Evolutionary conservation across 2,888 invertebrate species (phyloP).

Genomic region (Calameuta pallipes): DNA sequence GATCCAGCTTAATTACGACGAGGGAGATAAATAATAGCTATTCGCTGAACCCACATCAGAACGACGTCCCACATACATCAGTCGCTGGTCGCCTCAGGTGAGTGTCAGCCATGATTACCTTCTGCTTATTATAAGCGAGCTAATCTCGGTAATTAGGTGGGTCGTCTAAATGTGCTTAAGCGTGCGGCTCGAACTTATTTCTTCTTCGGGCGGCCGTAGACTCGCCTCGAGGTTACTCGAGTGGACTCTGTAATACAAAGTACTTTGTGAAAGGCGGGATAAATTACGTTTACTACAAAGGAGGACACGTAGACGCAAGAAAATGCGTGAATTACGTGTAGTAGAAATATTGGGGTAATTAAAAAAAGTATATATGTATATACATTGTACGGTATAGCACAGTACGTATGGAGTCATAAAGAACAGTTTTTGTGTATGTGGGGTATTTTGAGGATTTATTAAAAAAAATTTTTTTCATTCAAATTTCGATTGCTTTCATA

Average conservation of each 20-base stretch:
- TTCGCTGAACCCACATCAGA: conserved; percentile 46
- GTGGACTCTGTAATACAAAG: neutral
- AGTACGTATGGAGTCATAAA: no score
- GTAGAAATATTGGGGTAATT: neutral
- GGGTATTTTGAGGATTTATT: neutral
- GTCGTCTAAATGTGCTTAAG: conserved; percentile 34
- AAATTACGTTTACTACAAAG: neutral
- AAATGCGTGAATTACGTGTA: neutral
- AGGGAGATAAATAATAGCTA: conserved; percentile 17
- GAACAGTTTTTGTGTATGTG: neutral
- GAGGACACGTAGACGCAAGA: neutral
- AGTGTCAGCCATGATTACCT: conserved; percentile 22
- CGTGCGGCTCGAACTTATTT: neutral
- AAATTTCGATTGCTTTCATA: neutral
- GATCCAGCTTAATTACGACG: neutral
- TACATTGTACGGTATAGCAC: neutral
- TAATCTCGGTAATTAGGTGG: conserved; percentile 45
- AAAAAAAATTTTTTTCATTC: no score
- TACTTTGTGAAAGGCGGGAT: neutral
- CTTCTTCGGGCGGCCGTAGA: neutral
- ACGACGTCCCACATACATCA: conserved; percentile 59
- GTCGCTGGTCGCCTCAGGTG: conserved; percentile 51
- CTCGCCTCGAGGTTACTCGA: neutral
- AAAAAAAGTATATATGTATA: neutral
- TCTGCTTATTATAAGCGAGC: conserved; percentile 33